phyloP scores from a whole-genome alignment of 1,140 invertebrate species.

The Drosophila funebris region DNA sequence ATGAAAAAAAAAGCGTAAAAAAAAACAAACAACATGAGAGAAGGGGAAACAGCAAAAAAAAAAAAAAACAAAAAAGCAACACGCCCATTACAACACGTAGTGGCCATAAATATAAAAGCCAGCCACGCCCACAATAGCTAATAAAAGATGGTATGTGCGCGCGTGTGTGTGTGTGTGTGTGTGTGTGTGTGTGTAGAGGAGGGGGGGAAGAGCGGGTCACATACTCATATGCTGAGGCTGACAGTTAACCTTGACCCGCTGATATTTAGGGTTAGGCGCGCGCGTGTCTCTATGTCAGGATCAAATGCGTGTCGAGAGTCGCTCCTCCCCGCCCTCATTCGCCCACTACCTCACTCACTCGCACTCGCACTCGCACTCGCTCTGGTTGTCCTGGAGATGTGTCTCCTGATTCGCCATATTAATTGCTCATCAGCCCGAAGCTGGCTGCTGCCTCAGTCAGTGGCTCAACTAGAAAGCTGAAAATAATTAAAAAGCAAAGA shows the following conservation, averaged over 20 bases:
- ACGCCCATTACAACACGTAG: conserved; percentile 79
- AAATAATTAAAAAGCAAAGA: conserved; percentile 12
- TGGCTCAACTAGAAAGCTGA: background rate
- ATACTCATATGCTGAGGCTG: conserved; percentile 10
- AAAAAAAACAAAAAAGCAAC: conserved; percentile 38
- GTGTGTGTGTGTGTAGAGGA: background rate
- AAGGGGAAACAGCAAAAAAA: background rate
- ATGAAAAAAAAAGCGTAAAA: conserved; percentile 12
- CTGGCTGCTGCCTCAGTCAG: background rate
- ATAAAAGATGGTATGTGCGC: conserved; percentile 37
- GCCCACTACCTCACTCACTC: too few relatives aligned
- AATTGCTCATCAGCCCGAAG: conserved; percentile 35
- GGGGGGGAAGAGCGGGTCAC: background rate
- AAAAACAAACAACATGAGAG: conserved; percentile 26
- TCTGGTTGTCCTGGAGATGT: conserved; percentile 1
- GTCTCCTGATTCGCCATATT: conserved; percentile 40
- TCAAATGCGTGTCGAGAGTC: background rate
- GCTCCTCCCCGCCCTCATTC: background rate
- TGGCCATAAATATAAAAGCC: conserved; percentile 73
- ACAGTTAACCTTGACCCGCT: conserved; percentile 32
- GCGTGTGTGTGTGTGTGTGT: conserved; percentile 5
- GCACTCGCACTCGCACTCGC: background rate
- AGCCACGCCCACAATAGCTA: conserved; percentile 31
- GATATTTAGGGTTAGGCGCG: conserved; percentile 14
- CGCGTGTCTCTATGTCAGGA: conserved; percentile 2